Base-by-base conservation (phyloP, 2,888 invertebrate genomes). In the Apodemia hepburni region DNA sequence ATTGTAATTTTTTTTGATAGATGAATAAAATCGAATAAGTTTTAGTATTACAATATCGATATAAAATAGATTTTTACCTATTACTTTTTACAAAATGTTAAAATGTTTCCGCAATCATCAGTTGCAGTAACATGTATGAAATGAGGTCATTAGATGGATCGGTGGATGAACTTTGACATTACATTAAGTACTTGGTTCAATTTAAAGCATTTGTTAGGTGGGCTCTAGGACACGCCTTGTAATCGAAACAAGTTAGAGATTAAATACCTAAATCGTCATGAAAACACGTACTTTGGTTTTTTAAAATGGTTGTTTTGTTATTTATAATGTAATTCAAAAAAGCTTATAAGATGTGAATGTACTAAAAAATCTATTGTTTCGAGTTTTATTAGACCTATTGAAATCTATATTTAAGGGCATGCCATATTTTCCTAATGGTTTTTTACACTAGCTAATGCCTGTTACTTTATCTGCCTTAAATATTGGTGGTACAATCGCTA, bases 161-260 rank as follows among this genome's bases (percentile, higher is more conserved):
- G 73, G 75, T 73, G 73, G 75, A 73, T 85, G 82, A 89, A 85
- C 90, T 89, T 82, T 80, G 81, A 78, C 84, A 84, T 89, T 83
- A 76, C 76, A 77, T 75, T 77, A 72, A 76, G 78, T 81, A 6
- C 54, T 42, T 80, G 77, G 80, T 74, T 76, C 71, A 77, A 79
- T 78, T 79, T 73, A 68, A 71, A 59, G 60, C 62, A 15, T 65
- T 67, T 63, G 65, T 29, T 65, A 51, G 59, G 62, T 59, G 42
- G 35, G n/a, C 47, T 45, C 29, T 61, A 59, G 62, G 60, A 61
- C 63, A 60, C 60, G 61, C 60, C 51, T 62, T 64, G 58, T 62
- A 62, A 54, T 60, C 62, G 9, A 22, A 22, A 22, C 12, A 12
- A 2, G 6, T 12, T 54, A 42, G 15, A 42, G 51, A 11, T 51